Percentiles rank a stretch among this genome's conserved stretches.
Conservation (phyloP, 2,113 vertebrate species). For the Nothocercus nigrocapillus region DNA sequence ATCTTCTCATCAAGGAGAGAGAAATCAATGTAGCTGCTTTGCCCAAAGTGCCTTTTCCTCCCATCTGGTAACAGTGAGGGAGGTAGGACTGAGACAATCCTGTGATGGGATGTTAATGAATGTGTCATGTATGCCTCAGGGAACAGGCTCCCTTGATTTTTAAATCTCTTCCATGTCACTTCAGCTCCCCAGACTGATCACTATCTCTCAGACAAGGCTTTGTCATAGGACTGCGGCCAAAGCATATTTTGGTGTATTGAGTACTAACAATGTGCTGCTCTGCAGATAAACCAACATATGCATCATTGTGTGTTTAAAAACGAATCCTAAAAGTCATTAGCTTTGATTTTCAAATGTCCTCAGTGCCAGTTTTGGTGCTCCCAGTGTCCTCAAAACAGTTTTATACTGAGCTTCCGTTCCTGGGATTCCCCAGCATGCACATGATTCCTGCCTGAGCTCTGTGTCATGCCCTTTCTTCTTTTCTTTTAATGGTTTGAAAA, state of each 20-base stretch:
- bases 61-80: background rate
- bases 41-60: background rate
- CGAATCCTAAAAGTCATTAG: constrained; percentile 56
- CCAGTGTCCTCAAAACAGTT: background rate
- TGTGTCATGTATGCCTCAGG: constrained; percentile 4
- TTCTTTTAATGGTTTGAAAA: background rate
- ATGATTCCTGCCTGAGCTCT: background rate
- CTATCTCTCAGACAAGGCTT: constrained; percentile 60
- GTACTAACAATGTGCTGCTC: constrained; percentile 46
- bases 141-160: background rate
- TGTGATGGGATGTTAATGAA: constrained; percentile 6
- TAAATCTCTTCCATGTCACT: constrained; percentile 49
- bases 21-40: background rate
- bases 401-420: background rate
- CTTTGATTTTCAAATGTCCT: constrained; percentile 43
- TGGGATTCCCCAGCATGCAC: background rate
- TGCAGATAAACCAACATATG: constrained; percentile 40
- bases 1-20: background rate
- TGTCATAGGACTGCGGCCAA: constrained; percentile 16
- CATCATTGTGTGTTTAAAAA: constrained; percentile 56
- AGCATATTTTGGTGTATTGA: constrained; percentile 26
- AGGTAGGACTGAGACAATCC: background rate
- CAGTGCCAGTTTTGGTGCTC: constrained; percentile 3
- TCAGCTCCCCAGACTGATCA: constrained; percentile 52
- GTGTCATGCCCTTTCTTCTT: background rate